Evolutionary conservation across 2,888 invertebrate species (phyloP).

Genomic region (Sycophila texana): DNA sequence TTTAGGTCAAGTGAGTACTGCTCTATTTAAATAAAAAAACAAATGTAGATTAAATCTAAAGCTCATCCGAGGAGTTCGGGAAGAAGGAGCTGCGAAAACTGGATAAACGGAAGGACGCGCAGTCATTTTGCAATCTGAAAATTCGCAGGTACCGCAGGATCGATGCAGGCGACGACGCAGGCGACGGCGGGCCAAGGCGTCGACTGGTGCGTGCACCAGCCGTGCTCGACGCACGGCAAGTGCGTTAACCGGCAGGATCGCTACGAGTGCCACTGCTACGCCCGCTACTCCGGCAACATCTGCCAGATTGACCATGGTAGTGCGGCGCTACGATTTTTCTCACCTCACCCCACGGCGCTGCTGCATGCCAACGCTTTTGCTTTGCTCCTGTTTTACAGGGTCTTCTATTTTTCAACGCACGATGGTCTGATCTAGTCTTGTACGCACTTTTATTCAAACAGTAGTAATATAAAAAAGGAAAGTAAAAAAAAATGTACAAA

Average conservation of each 20-base stretch:
- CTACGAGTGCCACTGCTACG: conserved; percentile 90
- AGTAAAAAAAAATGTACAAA: too few relatives aligned
- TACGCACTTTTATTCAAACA: too few relatives aligned
- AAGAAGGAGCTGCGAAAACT: background rate
- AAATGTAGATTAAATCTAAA: too few relatives aligned
- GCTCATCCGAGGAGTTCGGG: too few relatives aligned
- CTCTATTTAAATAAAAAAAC: too few relatives aligned
- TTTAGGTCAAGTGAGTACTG: too few relatives aligned
- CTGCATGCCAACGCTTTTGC: too few relatives aligned
- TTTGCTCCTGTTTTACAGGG: too few relatives aligned
- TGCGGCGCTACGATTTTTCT: background rate
- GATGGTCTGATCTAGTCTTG: too few relatives aligned
- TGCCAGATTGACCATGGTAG: conserved; percentile 86
- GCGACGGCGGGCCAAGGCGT: conserved; percentile 62
- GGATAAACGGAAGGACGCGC: background rate
- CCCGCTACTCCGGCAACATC: conserved; percentile 90
- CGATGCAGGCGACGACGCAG: conserved; percentile 24
- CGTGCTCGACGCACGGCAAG: conserved; percentile 89
- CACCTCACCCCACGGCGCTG: background rate
- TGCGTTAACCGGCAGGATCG: conserved; percentile 86
- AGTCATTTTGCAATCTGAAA: background rate
- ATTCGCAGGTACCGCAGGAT: conserved; percentile 68
- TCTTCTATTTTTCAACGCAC: too few relatives aligned
- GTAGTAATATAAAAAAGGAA: too few relatives aligned
- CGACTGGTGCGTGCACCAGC: conserved; percentile 87